A percentile compares a stretch with the other conserved stretches of the same genome.
These are phyloP conservation scores for Tyrophagus putrescentiae DNA, from an alignment of 1,140 invertebrate genomes.

Conservation along the genomic window DNA sequence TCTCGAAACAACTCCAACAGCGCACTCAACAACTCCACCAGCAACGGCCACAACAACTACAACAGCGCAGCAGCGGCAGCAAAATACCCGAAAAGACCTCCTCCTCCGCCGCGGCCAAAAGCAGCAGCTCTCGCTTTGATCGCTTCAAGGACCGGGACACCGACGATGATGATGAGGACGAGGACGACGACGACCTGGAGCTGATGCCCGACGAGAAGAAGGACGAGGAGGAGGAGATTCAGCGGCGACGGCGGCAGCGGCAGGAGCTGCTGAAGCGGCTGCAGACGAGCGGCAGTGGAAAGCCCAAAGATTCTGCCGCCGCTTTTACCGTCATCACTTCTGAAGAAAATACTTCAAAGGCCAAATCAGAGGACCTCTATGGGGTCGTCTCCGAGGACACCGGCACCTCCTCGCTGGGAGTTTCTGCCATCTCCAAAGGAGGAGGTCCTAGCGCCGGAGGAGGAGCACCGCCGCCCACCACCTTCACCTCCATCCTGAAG, in stretches of 20 bases:
- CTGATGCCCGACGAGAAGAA: conserved; percentile 63
- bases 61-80: too few species aligned
- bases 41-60: too few species aligned
- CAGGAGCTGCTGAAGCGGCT: conserved; percentile 59
- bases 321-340: conserved; percentile 3
- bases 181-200: conserved; percentile 33
- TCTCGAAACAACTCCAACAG: too few species aligned
- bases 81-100: too few species aligned
- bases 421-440: not conserved
- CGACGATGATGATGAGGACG: conserved; percentile 18
- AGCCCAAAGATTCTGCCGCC: not conserved
- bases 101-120: too few species aligned
- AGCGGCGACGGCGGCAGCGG: conserved; percentile 66
- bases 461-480: too few species aligned
- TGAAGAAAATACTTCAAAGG: not conserved
- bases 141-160: conserved; percentile 15
- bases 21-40: too few species aligned
- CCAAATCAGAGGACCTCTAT: conserved; percentile 10
- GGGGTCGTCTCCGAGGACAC: not conserved
- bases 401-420: not conserved
- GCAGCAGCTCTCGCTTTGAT: conserved; percentile 23
- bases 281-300: conserved; percentile 37
- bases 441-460: too few species aligned
- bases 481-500: conserved; percentile 10
- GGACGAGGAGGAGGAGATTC: conserved; percentile 89